phyloP scores from a whole-genome alignment of 2,797 vertebrate species.

The Alca torda region DNA sequence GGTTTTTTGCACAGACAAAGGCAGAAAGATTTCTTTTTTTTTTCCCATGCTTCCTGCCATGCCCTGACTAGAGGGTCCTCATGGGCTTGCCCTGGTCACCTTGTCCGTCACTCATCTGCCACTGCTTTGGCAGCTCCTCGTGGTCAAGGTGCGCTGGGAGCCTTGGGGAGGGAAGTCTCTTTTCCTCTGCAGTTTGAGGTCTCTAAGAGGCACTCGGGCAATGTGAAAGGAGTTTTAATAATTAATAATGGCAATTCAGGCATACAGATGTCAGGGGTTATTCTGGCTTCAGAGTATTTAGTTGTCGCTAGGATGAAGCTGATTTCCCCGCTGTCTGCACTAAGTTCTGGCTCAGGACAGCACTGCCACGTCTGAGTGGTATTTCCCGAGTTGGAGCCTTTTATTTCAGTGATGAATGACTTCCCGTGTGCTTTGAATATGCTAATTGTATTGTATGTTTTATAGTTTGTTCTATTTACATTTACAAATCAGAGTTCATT shows the following conservation, averaged over 20 bases:
- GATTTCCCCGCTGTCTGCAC: background rate
- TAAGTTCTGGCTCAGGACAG: background rate
- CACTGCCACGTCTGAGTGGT: background rate
- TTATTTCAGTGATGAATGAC: background rate
- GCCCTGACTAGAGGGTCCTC: background rate
- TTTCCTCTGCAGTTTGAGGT: background rate
- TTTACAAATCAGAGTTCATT: background rate
- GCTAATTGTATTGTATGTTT: background rate
- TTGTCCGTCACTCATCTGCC: background rate
- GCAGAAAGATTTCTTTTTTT: background rate
- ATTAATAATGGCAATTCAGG: background rate
- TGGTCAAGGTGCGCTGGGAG: background rate
- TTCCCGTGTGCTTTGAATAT: background rate
- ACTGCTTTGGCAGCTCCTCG: background rate
- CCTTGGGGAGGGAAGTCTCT: background rate
- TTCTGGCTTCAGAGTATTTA: background rate
- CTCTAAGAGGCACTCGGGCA: background rate
- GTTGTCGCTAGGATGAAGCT: background rate
- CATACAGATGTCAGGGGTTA: background rate
- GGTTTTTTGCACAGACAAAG: background rate
- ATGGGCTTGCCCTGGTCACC: background rate
- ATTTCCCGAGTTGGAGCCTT: background rate
- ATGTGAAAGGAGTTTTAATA: background rate
- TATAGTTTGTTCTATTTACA: background rate
- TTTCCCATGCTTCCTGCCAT: background rate